A percentile compares a stretch with the other conserved stretches of the same genome.
Evolutionary conservation across 1,140 invertebrate species (phyloP).

Genomic region (Panonychus citri): DNA sequence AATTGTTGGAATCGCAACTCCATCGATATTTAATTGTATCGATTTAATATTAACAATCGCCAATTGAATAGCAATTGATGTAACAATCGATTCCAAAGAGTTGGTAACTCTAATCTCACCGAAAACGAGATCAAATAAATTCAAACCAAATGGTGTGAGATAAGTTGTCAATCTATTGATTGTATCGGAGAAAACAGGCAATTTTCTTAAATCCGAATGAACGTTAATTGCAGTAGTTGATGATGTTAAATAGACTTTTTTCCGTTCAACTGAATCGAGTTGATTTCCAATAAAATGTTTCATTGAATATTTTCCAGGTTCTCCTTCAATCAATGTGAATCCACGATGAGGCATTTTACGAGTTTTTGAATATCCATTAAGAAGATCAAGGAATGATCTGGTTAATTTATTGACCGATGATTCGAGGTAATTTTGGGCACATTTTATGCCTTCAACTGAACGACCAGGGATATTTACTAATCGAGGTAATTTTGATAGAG

Average conservation of each 20-base stretch:
- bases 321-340: background rate
- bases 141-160: background rate
- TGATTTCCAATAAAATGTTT: background rate
- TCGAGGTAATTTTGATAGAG: background rate
- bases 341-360: background rate
- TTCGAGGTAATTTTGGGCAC: background rate
- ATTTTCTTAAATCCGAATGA: background rate
- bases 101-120: background rate
- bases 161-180: background rate
- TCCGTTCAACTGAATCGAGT: background rate
- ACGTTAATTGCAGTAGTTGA: background rate
- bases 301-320: background rate
- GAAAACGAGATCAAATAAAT: background rate
- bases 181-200: background rate
- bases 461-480: background rate
- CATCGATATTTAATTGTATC: conserved; percentile 59
- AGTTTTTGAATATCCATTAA: background rate
- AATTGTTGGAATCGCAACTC: conserved; percentile 83
- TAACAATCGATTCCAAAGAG: background rate
- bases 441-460: background rate
- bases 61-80: conserved; percentile 53
- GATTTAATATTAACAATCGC: conserved; percentile 58
- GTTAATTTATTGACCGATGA: background rate
- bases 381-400: background rate
- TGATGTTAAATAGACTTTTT: background rate